Evolutionary conservation across 2,888 invertebrate species (phyloP), one percentile per base, ranked within the genome.

Genomic region (Uloborus plumipes): DNA sequence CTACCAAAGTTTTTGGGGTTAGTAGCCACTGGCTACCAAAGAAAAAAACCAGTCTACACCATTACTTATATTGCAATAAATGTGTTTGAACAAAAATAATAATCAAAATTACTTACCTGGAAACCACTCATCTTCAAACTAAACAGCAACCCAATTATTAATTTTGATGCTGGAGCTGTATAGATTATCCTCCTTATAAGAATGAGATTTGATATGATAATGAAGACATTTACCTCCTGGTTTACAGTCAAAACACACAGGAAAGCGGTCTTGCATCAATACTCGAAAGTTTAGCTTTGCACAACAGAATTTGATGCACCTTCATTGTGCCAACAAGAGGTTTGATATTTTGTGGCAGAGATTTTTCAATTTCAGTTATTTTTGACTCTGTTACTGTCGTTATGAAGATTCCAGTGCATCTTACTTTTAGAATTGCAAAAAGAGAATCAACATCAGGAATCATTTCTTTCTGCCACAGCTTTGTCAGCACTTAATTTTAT

Each of bases 391-490:
- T n/a, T 4, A 20, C 59, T 18, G 59, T 59, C 2, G 59, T 59
- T 20, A 59, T 2, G 11, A 59, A 59, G n/a, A 20, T 15, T 2
- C 59, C 59, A 59, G 59, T n/a, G 20, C 59, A 59, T 59, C 59
- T 59, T 59, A 22, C 59, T 59, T 20, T 59, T 26, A 59, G 22
- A 22, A 59, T 20, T 59, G 59, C n/a, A 7, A 59, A 59, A 59
- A 59, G 59, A 7, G 59, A 2, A 59, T 59, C 59, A 2, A 59
- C 22, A 59, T 59, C 59, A 59, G 59, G 59, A 59, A 59, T 59
- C 59, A 59, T 59, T 59, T 59, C 59, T 22, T 20, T 59, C 59
- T 20, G 59, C 59, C 20, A 59, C 59, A 59, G 59, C 20, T 59
- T 59, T 59, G 15, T 59, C 59, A n/a, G 59, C 59, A 59, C 22